Conservation (phyloP, 1,140 invertebrate species). For the Dryas iulia region DNA sequence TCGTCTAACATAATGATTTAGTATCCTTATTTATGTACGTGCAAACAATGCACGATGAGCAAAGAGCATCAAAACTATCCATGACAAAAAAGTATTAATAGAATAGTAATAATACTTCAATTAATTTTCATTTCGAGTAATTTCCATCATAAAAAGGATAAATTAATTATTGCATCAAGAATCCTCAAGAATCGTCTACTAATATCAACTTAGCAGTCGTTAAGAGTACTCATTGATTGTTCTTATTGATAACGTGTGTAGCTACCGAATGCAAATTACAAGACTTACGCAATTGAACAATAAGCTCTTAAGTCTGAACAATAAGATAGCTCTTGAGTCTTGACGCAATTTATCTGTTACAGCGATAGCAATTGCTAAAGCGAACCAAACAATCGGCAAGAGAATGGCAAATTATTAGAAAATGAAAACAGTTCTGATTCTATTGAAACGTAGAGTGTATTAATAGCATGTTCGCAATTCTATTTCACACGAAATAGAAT, state of each 20-base stretch:
- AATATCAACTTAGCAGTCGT: conserved; percentile 7
- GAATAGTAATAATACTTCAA: too few species aligned
- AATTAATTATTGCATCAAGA: background rate
- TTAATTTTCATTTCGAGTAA: too few species aligned
- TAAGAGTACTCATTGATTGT: background rate
- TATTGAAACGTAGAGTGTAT: background rate
- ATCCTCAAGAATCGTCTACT: background rate
- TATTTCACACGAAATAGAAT: too few species aligned
- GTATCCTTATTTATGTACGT: too few species aligned
- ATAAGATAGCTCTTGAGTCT: conserved; percentile 8
- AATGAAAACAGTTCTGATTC: background rate
- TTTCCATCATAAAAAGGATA: background rate
- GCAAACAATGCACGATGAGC: too few species aligned
- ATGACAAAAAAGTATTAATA: too few species aligned
- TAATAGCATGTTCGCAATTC: too few species aligned
- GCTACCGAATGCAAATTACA: conserved; percentile 19
- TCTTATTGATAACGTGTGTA: conserved; percentile 10
- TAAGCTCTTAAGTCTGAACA: conserved; percentile 1
- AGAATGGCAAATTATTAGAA: background rate
- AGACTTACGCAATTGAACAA: conserved; percentile 4
- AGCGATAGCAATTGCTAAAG: background rate
- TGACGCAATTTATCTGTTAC: conserved; percentile 13
- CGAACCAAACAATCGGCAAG: background rate
- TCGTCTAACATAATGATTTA: too few species aligned
- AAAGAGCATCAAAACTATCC: too few species aligned